These are phyloP conservation scores for Silurus asotus DNA, from an alignment of 2,113 vertebrate genomes.

Conservation along the genomic window DNA sequence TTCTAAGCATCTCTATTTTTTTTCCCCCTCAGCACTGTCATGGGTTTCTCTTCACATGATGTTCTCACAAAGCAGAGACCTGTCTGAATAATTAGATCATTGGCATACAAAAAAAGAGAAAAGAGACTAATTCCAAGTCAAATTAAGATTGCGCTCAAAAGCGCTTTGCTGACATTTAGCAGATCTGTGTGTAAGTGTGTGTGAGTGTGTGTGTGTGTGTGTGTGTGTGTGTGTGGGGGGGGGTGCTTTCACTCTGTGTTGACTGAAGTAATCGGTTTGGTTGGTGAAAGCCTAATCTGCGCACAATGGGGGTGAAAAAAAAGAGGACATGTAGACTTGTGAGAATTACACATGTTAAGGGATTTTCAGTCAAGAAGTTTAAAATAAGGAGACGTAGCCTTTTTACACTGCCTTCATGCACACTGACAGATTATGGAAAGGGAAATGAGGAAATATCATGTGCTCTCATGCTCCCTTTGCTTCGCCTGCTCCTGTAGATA, in stretches of 20 bases:
- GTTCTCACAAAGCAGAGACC: slow-evolving; percentile 71
- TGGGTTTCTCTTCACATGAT: slow-evolving; percentile 65
- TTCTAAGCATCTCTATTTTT: slow-evolving; percentile 36
- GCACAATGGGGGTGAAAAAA: slow-evolving; percentile 56
- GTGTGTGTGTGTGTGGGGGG: slow-evolving; percentile 48
- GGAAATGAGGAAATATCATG: slow-evolving; percentile 41
- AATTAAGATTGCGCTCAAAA: slow-evolving; percentile 76
- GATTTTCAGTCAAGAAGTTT: slow-evolving; percentile 46
- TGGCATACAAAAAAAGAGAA: slow-evolving; percentile 59
- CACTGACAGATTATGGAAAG: slow-evolving; percentile 38
- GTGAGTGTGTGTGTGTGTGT: slow-evolving; percentile 50
- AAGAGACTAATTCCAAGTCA: slow-evolving; percentile 75
- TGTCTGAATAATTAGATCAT: slow-evolving; percentile 77
- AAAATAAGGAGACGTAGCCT: slow-evolving; percentile 41
- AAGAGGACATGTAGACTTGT: slow-evolving; percentile 44
- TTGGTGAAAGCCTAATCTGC: slow-evolving; percentile 61
- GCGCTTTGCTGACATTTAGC: slow-evolving; percentile 81
- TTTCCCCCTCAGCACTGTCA: slow-evolving; percentile 60
- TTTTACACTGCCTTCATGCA: slow-evolving; percentile 40
- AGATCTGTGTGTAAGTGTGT: slow-evolving; percentile 66
- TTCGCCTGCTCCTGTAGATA: slow-evolving; percentile 26
- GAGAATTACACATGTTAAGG: slow-evolving; percentile 52
- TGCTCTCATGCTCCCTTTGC: slow-evolving; percentile 25
- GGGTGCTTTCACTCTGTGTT: slow-evolving; percentile 65
- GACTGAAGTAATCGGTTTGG: slow-evolving; percentile 72